Percentiles rank a stretch among this genome's conserved stretches.
Evolutionary conservation across 2,113 vertebrate genomes (phyloP).

Genomic region (Rhipidura dahli): DNA sequence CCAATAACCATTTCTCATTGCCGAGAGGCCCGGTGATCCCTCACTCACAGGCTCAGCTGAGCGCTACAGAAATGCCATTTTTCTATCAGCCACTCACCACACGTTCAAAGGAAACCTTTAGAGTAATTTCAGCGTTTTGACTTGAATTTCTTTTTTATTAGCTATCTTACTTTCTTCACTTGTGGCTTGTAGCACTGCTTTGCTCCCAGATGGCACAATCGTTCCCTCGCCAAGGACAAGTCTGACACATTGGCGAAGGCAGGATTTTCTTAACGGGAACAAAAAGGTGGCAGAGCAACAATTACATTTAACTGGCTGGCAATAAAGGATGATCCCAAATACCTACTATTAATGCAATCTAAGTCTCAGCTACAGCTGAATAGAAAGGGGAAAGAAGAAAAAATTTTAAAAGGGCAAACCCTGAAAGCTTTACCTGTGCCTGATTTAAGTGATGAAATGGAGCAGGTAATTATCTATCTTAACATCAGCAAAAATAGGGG

Average conservation of each 20-base stretch:
- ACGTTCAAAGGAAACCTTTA: background rate
- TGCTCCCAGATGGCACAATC: background rate
- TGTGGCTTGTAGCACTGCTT: background rate
- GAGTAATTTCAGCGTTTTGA: background rate
- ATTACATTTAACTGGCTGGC: background rate
- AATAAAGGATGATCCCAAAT: background rate
- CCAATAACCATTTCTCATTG: background rate
- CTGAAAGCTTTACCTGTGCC: background rate
- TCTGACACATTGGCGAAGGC: background rate
- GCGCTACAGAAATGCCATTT: background rate
- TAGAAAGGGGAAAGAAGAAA: background rate
- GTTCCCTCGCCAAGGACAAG: background rate
- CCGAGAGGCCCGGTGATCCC: background rate
- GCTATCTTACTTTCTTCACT: background rate
- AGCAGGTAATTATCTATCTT: background rate
- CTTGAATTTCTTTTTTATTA: background rate
- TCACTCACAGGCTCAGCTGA: background rate
- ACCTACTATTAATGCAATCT: background rate
- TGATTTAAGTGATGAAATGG: background rate
- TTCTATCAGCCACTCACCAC: background rate
- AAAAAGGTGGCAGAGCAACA: background rate
- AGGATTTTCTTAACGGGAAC: background rate
- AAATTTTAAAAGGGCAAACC: background rate
- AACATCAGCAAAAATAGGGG: background rate
- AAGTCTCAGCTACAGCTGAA: background rate